phyloP scores from a whole-genome alignment of 2,113 vertebrate genomes.

The Leucopsar rothschildi region DNA sequence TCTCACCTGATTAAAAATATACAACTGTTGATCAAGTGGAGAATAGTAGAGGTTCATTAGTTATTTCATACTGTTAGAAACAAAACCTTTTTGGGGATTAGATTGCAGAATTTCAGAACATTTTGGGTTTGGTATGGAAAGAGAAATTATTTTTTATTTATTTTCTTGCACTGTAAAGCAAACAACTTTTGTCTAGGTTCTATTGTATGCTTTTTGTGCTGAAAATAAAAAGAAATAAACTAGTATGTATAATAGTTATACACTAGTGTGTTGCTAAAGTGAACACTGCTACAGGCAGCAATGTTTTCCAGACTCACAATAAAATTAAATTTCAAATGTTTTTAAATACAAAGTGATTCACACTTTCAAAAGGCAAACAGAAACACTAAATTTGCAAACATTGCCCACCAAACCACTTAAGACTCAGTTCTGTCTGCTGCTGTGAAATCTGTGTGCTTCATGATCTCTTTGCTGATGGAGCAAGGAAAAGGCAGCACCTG shows the following conservation, averaged over 20 bases:
- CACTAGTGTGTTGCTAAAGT: not conserved
- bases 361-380: not conserved
- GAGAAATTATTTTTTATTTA: not conserved
- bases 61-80: not conserved
- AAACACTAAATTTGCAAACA: not conserved
- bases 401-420: not conserved
- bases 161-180: not conserved
- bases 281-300: not conserved
- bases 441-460: not conserved
- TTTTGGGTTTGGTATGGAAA: not conserved
- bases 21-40: not conserved
- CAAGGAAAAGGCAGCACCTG: not conserved
- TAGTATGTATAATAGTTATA: not conserved
- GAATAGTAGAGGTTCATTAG: not conserved
- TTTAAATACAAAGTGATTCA: not conserved
- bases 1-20: not conserved
- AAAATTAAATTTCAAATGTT: not conserved
- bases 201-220: not conserved
- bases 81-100: not conserved
- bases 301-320: not conserved
- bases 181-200: rapidly evolving
- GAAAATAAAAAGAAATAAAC: not conserved
- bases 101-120: not conserved
- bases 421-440: not conserved
- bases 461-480: not conserved